Evolutionary conservation across 2,888 invertebrate species (phyloP).

Genomic region (Tolmerus cingulatus): DNA sequence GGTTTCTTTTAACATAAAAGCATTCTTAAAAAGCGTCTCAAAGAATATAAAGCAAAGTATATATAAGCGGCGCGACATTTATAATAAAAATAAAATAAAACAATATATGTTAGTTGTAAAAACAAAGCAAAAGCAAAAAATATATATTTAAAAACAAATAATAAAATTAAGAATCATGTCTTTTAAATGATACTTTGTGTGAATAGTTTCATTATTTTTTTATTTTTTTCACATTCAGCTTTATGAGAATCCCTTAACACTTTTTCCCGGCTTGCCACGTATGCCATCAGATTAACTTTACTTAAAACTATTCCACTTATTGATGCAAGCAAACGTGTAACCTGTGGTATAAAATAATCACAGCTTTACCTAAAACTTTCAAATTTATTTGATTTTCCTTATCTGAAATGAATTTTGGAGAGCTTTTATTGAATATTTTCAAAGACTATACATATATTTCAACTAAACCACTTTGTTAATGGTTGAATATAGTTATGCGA

Average conservation of each 20-base stretch:
- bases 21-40: conserved; percentile 34
- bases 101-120: not conserved
- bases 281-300: not conserved
- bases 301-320: not conserved
- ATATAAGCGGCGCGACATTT: conserved; percentile 24
- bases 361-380: not conserved
- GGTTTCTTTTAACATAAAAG: conserved; percentile 18
- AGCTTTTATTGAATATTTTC: too few relatives aligned
- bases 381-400: not conserved
- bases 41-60: conserved; percentile 29
- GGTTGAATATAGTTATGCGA: too few relatives aligned
- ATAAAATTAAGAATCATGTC: not conserved
- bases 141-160: not conserved
- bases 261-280: conserved; percentile 16
- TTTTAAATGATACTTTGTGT: not conserved
- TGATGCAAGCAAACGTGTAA: not conserved
- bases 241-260: not conserved
- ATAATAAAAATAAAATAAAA: conserved; percentile 5
- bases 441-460: too few relatives aligned
- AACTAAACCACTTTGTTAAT: too few relatives aligned
- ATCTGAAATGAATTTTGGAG: not conserved
- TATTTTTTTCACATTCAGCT: not conserved
- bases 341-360: not conserved
- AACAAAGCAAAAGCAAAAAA: conserved; percentile 32
- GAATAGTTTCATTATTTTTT: not conserved